Conservation (phyloP, 2,888 invertebrate species). For the Craniophora ligustri region DNA sequence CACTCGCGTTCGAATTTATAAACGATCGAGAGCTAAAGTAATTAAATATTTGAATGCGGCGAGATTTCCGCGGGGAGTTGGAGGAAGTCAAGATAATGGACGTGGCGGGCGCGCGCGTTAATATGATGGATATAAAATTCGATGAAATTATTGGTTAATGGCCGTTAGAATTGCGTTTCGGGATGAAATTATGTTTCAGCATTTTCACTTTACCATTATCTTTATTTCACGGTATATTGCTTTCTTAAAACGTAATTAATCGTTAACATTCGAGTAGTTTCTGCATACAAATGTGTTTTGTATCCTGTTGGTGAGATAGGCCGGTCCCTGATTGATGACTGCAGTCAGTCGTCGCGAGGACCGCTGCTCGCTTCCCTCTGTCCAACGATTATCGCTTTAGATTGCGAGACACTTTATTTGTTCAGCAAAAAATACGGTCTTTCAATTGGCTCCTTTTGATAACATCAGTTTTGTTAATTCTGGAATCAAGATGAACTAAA, state of each 20-base stretch:
- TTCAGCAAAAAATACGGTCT: conserved; percentile 64
- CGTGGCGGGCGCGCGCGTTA: conserved; percentile 74
- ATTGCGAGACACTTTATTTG: conserved; percentile 73
- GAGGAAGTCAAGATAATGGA: conserved; percentile 80
- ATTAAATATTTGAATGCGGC: conserved; percentile 89
- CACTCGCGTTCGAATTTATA: conserved; percentile 86
- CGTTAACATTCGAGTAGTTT: conserved; percentile 39
- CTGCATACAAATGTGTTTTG: conserved; percentile 51
- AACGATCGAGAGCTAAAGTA: conserved; percentile 87
- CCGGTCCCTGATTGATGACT: conserved; percentile 73
- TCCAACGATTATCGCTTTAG: conserved; percentile 71
- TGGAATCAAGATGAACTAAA: conserved; percentile 5
- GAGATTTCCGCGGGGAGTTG: conserved; percentile 86
- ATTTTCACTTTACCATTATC: conserved; percentile 64
- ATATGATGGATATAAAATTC: conserved; percentile 87
- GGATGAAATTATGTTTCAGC: conserved; percentile 69
- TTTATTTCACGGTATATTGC: conserved; percentile 38
- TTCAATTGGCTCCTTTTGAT: conserved; percentile 59
- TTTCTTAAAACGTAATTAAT: conserved; percentile 27
- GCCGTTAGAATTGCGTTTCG: conserved; percentile 79
- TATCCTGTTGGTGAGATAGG: conserved; percentile 56
- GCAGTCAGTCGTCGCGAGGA: conserved; percentile 59
- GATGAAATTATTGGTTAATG: conserved; percentile 87
- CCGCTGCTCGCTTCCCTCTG: conserved; percentile 54
- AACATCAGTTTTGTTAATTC: conserved; percentile 42